Percentiles rank a stretch among this genome's conserved stretches.
These are phyloP conservation scores for Cotesia chilonis DNA, from an alignment of 1,140 invertebrate genomes.

Conservation along the genomic window DNA sequence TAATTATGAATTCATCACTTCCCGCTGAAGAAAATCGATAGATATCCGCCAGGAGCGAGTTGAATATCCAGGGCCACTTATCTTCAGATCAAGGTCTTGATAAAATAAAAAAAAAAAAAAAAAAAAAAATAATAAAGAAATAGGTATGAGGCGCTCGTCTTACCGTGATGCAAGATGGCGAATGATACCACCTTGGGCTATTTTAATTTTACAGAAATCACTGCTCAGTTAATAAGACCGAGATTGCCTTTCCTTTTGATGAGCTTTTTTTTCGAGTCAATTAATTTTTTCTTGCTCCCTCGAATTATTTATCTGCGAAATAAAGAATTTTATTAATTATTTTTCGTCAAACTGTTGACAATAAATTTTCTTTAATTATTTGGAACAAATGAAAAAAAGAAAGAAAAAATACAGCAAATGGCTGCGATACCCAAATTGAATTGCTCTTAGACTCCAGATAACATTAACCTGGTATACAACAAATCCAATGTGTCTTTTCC, in stretches of 20 bases:
- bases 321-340: no score
- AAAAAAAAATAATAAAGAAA: slow-evolving; percentile 21
- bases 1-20: no score
- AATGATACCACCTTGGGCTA: slow-evolving; percentile 65
- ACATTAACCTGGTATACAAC: no score
- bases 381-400: no score
- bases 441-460: slow-evolving; percentile 46
- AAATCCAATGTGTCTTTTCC: slow-evolving; percentile 46
- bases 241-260: slow-evolving; percentile 41
- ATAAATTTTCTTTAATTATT: no score
- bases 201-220: slow-evolving; percentile 67
- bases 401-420: no score
- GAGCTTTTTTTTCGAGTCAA: not conserved
- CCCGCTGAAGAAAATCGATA: no score
- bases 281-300: no score
- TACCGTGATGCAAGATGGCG: slow-evolving; percentile 46
- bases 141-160: slow-evolving; percentile 37
- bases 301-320: no score
- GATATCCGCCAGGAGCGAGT: no score
- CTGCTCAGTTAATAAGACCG: slow-evolving; percentile 65
- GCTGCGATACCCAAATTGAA: slow-evolving; percentile 9
- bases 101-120: slow-evolving; percentile 20
- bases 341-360: no score
- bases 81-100: slow-evolving; percentile 43
- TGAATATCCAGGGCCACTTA: no score